Evolutionary conservation across 1,140 invertebrate species (phyloP).

Genomic region (Drosophila nasuta): DNA sequence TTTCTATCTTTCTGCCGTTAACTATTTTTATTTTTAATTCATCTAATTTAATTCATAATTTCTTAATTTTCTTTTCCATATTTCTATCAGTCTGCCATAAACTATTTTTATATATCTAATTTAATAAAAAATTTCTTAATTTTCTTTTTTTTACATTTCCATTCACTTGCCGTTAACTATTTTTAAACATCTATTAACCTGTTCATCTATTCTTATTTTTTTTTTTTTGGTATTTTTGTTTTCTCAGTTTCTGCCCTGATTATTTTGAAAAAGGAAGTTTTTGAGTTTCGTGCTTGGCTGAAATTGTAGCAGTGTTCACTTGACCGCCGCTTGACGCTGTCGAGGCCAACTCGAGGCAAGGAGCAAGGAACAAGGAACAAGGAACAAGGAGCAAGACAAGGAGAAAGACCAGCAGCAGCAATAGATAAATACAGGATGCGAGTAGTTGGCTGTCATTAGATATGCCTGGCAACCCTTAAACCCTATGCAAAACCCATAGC

Average conservation of each 20-base stretch:
- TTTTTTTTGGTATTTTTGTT: no score
- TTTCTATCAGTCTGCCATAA: no score
- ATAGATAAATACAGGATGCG: conserved; percentile 37
- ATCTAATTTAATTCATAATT: no score
- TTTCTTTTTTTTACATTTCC: no score
- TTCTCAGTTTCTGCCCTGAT: not conserved
- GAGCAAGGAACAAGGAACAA: no score
- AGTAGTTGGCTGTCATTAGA: conserved; percentile 56
- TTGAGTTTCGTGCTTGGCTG: conserved; percentile 7
- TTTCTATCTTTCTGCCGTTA: no score
- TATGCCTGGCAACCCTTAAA: conserved; percentile 72
- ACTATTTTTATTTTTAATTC: no score
- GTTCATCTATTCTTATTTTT: not conserved
- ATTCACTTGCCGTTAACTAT: not conserved
- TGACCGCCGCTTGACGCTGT: conserved; percentile 51
- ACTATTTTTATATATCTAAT: no score
- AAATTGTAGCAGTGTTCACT: conserved; percentile 41
- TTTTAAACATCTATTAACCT: not conserved
- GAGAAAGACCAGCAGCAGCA: not conserved
- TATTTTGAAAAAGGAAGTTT: not conserved
- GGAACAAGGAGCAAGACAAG: no score
- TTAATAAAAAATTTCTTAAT: no score
- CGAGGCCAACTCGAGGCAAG: no score
- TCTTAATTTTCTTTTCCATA: no score
- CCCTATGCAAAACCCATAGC: conserved; percentile 17